phyloP scores from a whole-genome alignment of 2,888 invertebrate genomes.

The Brassicogethes aeneus region DNA sequence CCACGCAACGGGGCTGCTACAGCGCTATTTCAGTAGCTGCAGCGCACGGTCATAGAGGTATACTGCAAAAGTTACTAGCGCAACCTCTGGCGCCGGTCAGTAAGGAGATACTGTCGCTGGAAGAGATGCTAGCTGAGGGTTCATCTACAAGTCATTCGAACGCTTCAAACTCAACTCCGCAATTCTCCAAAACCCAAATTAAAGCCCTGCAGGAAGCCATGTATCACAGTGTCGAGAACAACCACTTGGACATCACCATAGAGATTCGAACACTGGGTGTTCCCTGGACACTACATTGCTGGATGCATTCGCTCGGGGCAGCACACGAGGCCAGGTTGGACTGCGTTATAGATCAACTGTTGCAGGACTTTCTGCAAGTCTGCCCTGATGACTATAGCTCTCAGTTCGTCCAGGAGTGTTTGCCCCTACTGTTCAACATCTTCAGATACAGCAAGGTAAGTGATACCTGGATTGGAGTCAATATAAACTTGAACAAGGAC shows the following conservation, averaged over 20 bases:
- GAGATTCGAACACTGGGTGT: conserved; percentile 80
- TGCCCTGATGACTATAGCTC: conserved; percentile 84
- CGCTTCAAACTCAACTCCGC: conserved; percentile 30
- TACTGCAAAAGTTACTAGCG: conserved; percentile 68
- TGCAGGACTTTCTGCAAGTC: conserved; percentile 85
- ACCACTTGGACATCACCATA: conserved; percentile 81
- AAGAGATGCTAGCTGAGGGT: conserved; percentile 86
- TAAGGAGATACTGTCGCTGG: conserved; percentile 72
- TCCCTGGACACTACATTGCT: conserved; percentile 87
- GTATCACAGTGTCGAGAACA: conserved; percentile 90
- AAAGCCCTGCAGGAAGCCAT: conserved; percentile 85
- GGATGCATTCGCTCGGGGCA: conserved; percentile 79
- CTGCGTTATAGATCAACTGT: conserved; percentile 75
- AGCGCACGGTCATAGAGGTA: conserved; percentile 74
- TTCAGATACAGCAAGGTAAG: conserved; percentile 80
- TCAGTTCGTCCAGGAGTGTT: conserved; percentile 83
- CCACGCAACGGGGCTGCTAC: conserved; percentile 79
- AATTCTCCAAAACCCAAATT: conserved; percentile 71
- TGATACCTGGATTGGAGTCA: too few species aligned
- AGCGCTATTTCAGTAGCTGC: conserved; percentile 86
- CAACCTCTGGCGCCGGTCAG: conserved; percentile 59
- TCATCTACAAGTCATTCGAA: conserved; percentile 24
- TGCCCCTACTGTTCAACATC: conserved; percentile 82
- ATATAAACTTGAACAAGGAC: not conserved
- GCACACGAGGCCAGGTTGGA: conserved; percentile 79